phyloP scores from a whole-genome alignment of 2,113 vertebrate genomes.

The Etheostoma cragini region DNA sequence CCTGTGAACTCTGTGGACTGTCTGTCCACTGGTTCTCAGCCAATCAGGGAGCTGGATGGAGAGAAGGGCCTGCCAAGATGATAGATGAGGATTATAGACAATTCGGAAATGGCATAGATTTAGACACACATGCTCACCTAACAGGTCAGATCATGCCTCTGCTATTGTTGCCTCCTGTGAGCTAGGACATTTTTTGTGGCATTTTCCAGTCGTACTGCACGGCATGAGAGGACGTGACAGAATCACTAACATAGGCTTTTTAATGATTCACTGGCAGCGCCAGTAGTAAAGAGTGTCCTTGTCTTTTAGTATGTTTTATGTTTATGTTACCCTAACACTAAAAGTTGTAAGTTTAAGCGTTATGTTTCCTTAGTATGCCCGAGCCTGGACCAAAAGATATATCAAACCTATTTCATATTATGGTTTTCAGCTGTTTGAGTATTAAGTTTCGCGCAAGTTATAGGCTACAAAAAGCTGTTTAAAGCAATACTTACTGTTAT shows the following conservation, averaged over 20 bases:
- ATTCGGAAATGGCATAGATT: slow-evolving; percentile 47
- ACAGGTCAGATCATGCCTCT: slow-evolving; percentile 62
- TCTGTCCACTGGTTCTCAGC: slow-evolving; percentile 73
- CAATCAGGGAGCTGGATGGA: slow-evolving; percentile 65
- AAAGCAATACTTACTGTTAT: background rate
- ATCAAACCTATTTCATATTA: background rate
- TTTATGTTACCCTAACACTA: slow-evolving; percentile 1
- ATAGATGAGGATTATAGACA: slow-evolving; percentile 71
- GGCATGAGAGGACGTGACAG: background rate
- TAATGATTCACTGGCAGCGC: slow-evolving; percentile 21
- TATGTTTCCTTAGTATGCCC: background rate
- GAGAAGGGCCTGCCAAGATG: slow-evolving; percentile 63
- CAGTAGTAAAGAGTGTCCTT: background rate
- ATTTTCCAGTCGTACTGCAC: slow-evolving; percentile 1
- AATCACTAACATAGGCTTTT: background rate
- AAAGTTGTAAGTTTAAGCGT: background rate
- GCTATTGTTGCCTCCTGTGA: slow-evolving; percentile 22
- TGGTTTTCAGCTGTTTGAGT: background rate
- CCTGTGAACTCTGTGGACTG: slow-evolving; percentile 52
- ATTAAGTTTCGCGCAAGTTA: background rate
- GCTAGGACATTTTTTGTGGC: slow-evolving; percentile 8
- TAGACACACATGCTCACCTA: slow-evolving; percentile 12
- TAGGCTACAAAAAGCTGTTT: background rate
- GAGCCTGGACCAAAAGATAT: background rate
- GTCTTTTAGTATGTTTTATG: slow-evolving; percentile 10